A percentile compares a stretch with the other conserved stretches of the same genome.
Conservation (phyloP, 2,888 invertebrate species). For the Geophilus truncorum region DNA sequence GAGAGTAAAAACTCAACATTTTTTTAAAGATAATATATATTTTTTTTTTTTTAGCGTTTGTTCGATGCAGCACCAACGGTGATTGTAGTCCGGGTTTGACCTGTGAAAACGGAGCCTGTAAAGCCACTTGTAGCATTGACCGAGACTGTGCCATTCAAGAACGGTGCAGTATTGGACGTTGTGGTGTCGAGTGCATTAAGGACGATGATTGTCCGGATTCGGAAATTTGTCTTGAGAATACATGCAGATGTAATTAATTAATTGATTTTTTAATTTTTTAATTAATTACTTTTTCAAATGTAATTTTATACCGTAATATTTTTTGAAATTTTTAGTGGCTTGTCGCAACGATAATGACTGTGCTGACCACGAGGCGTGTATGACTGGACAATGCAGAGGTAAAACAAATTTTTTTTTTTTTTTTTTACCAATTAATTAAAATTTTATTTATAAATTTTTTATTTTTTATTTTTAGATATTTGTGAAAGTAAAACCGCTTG, state of each 20-base stretch:
- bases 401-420: background rate
- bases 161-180: slow-evolving; percentile 67
- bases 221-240: slow-evolving; percentile 59
- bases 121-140: slow-evolving; percentile 56
- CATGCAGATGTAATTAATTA: slow-evolving; percentile 21
- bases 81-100: slow-evolving; percentile 41
- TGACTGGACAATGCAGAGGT: slow-evolving; percentile 62
- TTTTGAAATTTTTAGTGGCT: slow-evolving; percentile 64
- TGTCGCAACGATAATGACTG: slow-evolving; percentile 88
- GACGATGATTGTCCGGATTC: slow-evolving; percentile 74
- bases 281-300: slow-evolving; percentile 13
- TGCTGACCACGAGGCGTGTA: slow-evolving; percentile 77
- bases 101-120: slow-evolving; percentile 41
- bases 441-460: background rate
- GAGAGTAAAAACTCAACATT: no score
- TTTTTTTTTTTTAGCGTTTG: slow-evolving; percentile 35
- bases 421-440: no score
- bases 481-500: slow-evolving; percentile 58
- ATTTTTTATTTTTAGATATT: slow-evolving; percentile 27
- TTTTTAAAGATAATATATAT: background rate
- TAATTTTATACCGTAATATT: slow-evolving; percentile 21
- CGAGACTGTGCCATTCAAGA: slow-evolving; percentile 77
- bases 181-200: slow-evolving; percentile 65
- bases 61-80: slow-evolving; percentile 39
- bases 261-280: no score